phyloP scores from a whole-genome alignment of 2,888 invertebrate species.

The Andrena bicolor region DNA sequence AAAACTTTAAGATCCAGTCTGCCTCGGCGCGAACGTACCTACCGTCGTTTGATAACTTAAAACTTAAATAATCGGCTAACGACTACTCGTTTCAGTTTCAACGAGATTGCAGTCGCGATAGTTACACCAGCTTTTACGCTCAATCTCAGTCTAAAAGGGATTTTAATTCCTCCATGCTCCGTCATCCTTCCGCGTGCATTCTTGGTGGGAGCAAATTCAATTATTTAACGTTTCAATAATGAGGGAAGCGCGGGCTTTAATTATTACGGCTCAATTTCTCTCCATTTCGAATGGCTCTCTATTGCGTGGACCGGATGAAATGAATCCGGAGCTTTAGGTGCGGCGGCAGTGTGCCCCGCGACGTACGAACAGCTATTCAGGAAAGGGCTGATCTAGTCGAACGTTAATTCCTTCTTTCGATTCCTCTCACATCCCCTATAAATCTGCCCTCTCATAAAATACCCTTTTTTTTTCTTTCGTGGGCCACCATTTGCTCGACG shows the following conservation, averaged over 20 bases:
- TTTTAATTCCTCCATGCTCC: not conserved
- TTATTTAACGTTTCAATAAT: not conserved
- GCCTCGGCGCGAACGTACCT: not conserved
- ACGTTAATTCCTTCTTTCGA: conserved; percentile 49
- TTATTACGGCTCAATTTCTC: not conserved
- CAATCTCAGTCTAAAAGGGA: not conserved
- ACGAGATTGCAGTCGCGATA: not conserved
- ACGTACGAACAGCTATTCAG: conserved; percentile 22
- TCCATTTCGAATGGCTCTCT: not conserved
- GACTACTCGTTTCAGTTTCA: not conserved
- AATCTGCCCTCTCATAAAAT: conserved; percentile 41
- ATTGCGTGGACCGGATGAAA: conserved; percentile 7
- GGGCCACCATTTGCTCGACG: conserved; percentile 22
- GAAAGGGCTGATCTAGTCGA: conserved; percentile 48
- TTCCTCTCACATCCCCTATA: conserved; percentile 29
- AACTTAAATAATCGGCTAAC: conserved; percentile 39
- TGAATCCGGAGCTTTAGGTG: conserved; percentile 13
- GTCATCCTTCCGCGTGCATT: too few relatives aligned
- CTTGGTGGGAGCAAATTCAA: not conserved
- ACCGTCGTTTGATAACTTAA: not conserved
- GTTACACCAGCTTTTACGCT: not conserved
- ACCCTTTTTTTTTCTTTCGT: conserved; percentile 9
- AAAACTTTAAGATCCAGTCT: conserved; percentile 39
- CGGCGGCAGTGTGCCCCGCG: conserved; percentile 17
- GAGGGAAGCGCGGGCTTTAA: not conserved